Conservation (phyloP, 2,113 vertebrate genomes). For the Hystrix cristata region DNA sequence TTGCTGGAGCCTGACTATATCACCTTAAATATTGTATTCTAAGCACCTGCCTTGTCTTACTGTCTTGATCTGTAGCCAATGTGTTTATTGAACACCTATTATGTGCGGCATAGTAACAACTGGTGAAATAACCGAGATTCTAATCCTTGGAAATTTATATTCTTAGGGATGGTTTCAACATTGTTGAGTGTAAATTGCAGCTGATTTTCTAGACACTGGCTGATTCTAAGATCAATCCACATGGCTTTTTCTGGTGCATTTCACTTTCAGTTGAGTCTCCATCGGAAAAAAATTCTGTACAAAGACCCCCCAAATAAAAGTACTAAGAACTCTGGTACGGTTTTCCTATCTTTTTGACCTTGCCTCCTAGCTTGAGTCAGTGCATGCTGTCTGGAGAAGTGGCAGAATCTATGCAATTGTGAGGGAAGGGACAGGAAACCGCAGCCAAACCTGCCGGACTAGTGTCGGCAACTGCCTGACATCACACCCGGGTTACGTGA, state of each 20-base stretch:
- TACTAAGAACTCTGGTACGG: not conserved
- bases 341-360: not conserved
- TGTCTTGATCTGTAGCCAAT: not conserved
- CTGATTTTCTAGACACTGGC: not conserved
- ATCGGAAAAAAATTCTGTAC: not conserved
- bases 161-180: not conserved
- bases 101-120: not conserved
- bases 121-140: not conserved
- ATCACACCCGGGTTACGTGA: not conserved
- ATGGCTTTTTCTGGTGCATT: not conserved
- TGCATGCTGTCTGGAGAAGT: not conserved
- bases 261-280: not conserved
- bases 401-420: not conserved
- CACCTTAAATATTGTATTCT: not conserved
- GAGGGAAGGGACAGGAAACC: not conserved
- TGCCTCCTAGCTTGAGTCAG: not conserved
- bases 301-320: not conserved
- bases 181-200: not conserved
- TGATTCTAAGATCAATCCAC: not conserved
- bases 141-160: not conserved
- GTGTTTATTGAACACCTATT: not conserved
- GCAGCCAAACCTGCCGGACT: not conserved
- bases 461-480: not conserved
- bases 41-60: not conserved
- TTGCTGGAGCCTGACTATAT: not conserved